Percentiles rank a stretch among this genome's conserved stretches.
These are phyloP conservation scores for Notodonta ziczac DNA, from an alignment of 2,888 invertebrate species.

Conservation along the genomic window DNA sequence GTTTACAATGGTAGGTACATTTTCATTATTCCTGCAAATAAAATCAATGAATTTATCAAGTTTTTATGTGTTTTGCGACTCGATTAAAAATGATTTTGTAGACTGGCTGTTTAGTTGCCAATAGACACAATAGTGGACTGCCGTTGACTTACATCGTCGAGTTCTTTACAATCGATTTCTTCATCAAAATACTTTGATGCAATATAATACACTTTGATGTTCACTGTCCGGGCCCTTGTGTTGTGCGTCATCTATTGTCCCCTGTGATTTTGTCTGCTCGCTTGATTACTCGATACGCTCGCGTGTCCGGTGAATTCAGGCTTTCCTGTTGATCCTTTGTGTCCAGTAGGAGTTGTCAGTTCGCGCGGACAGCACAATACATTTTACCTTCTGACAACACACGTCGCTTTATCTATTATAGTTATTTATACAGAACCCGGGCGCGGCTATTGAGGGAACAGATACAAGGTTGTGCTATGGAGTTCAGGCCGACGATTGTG, in stretches of 20 bases:
- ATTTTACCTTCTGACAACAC: conserved; percentile 10
- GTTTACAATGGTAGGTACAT: not conserved
- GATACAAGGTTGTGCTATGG: conserved; percentile 45
- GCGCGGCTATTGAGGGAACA: conserved; percentile 1
- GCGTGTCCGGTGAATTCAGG: conserved; percentile 59
- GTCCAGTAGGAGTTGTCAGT: conserved; percentile 57
- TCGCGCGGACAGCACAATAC: conserved; percentile 44
- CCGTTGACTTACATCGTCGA: not conserved
- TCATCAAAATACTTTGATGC: not conserved
- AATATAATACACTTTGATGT: conserved; percentile 12
- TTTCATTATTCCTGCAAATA: not conserved
- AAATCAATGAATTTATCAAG: not conserved
- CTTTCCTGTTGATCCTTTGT: conserved; percentile 66
- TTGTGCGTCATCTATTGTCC: conserved; percentile 55
- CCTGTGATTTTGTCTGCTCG: conserved; percentile 47
- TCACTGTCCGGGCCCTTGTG: conserved; percentile 45
- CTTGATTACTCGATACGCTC: conserved; percentile 55
- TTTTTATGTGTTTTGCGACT: not conserved
- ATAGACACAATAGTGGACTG: not conserved
- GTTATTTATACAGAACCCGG: conserved; percentile 3
- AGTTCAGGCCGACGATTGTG: conserved; percentile 51
- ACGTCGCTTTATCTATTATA: not conserved
- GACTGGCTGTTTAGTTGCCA: not conserved
- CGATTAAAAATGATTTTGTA: not conserved
- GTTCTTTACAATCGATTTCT: not conserved